phyloP scores from a whole-genome alignment of 2,888 invertebrate genomes.

The Cephalotes varians region DNA sequence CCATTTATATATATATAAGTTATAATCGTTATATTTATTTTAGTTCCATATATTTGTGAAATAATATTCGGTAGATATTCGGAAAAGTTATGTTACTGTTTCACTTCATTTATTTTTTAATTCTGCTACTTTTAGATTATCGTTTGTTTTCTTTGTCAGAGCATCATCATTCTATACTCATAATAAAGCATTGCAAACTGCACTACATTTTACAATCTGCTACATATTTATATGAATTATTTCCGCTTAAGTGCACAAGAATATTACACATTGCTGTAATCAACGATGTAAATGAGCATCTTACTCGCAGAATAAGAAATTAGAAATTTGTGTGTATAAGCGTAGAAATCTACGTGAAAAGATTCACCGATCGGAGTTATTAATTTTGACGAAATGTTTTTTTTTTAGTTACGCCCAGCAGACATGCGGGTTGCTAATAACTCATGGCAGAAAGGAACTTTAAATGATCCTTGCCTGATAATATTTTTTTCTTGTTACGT shows the following conservation, averaged over 20 bases:
- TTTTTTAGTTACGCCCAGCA: slow-evolving; percentile 41
- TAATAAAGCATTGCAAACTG: slow-evolving; percentile 31
- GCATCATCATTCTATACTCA: not conserved
- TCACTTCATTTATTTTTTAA: slow-evolving; percentile 21
- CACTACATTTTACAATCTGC: not conserved
- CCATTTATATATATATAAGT: not conserved
- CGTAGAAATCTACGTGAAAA: slow-evolving; percentile 9
- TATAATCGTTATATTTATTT: not conserved
- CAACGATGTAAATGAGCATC: not conserved
- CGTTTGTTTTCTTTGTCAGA: slow-evolving; percentile 1
- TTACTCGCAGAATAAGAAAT: slow-evolving; percentile 28
- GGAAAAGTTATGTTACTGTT: not conserved
- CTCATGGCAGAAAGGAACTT: not conserved
- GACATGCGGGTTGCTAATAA: slow-evolving; percentile 38
- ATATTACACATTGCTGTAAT: not conserved
- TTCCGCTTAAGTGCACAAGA: slow-evolving; percentile 21
- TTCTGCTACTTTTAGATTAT: not conserved
- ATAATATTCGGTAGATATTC: not conserved
- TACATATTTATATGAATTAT: slow-evolving; percentile 29
- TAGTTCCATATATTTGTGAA: not conserved
- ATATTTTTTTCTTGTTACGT: not conserved
- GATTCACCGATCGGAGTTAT: slow-evolving; percentile 19
- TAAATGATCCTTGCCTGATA: slow-evolving; percentile 43
- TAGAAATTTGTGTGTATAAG: slow-evolving; percentile 22
- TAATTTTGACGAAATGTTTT: slow-evolving; percentile 6